A percentile compares a stretch with the other conserved stretches of the same genome.
phyloP scores from a whole-genome alignment of 2,888 invertebrate species.

The Chalcis sispes region DNA sequence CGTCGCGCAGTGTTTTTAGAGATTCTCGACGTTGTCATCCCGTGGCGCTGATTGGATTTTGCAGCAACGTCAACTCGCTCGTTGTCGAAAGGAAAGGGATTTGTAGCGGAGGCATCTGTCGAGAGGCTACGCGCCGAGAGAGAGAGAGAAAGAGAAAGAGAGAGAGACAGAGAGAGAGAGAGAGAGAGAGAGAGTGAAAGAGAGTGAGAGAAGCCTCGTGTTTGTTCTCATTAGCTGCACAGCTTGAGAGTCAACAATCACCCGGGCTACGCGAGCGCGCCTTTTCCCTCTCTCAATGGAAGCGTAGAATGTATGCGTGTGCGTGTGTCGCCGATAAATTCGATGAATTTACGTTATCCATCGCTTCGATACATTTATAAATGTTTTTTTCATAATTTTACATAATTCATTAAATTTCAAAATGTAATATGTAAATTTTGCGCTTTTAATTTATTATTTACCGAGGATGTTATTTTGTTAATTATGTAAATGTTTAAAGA shows the following conservation, averaged over 20 bases:
- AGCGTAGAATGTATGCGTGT: background rate
- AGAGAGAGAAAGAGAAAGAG: slow-evolving; percentile 23
- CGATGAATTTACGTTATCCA: slow-evolving; percentile 34
- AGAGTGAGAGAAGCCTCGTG: slow-evolving; percentile 50
- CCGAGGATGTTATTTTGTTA: too few species aligned
- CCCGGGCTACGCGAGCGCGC: slow-evolving; percentile 26
- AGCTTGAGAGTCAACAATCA: slow-evolving; percentile 61
- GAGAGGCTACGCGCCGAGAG: background rate
- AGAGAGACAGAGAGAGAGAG: slow-evolving; percentile 12
- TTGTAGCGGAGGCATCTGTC: slow-evolving; percentile 26
- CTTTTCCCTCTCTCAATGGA: too few species aligned
- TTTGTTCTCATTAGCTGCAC: slow-evolving; percentile 67
- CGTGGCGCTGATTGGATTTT: slow-evolving; percentile 37
- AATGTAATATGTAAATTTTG: too few species aligned
- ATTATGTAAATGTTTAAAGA: too few species aligned
- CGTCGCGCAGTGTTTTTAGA: slow-evolving; percentile 37
- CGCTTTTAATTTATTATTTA: too few species aligned
- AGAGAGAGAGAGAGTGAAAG: slow-evolving; percentile 30
- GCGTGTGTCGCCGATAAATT: slow-evolving; percentile 41
- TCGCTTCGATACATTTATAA: background rate
- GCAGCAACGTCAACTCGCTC: slow-evolving; percentile 35
- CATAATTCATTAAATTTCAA: too few species aligned
- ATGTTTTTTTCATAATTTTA: too few species aligned
- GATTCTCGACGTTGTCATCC: background rate
- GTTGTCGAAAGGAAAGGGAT: slow-evolving; percentile 51